phyloP scores from a whole-genome alignment of 1,140 invertebrate species.

The Anastrepha obliqua region DNA sequence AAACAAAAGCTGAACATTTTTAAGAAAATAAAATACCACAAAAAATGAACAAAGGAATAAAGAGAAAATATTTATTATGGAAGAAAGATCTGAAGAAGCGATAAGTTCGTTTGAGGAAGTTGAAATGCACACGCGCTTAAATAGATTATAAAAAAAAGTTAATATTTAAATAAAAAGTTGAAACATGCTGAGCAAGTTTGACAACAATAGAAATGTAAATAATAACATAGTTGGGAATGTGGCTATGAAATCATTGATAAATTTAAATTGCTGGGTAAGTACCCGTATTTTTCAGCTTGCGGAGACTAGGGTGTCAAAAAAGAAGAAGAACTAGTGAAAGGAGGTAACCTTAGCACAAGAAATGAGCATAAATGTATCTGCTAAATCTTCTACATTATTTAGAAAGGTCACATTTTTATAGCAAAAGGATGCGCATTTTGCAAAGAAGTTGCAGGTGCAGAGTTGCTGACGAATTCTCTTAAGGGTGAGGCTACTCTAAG shows the following conservation, averaged over 20 bases:
- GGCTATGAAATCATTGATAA: slow-evolving; percentile 10
- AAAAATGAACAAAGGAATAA: background rate
- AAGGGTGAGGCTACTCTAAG: no score
- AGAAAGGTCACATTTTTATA: no score
- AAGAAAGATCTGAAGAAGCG: background rate
- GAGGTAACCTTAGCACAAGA: no score
- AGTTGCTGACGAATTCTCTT: no score
- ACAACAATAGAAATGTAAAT: background rate
- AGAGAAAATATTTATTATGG: background rate
- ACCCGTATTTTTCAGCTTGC: background rate
- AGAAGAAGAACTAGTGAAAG: no score
- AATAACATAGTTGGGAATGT: background rate
- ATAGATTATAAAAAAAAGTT: background rate
- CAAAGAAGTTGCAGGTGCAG: no score
- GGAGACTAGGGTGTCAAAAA: no score
- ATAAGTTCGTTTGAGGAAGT: slow-evolving; percentile 5
- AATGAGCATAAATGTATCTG: no score
- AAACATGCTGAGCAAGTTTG: background rate
- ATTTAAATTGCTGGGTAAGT: background rate
- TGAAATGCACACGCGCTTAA: background rate
- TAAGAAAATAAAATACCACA: background rate
- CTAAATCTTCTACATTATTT: no score
- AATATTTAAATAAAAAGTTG: background rate
- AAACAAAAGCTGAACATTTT: no score
- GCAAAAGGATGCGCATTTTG: no score